Evolutionary conservation across 2,113 vertebrate genomes (phyloP).

Genomic region (Buteo buteo): DNA sequence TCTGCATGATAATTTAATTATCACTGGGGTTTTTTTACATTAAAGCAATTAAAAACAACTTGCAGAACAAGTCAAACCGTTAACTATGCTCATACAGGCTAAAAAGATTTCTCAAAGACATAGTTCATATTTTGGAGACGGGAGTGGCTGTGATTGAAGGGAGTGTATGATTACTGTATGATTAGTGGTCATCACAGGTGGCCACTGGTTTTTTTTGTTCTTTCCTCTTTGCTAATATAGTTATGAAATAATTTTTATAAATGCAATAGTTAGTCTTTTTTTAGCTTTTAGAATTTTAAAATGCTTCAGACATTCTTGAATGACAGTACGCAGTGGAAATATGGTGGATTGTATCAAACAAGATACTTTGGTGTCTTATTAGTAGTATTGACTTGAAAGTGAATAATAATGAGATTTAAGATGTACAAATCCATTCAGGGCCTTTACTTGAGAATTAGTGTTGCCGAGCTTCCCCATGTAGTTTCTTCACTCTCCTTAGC

Average conservation of each 20-base stretch:
- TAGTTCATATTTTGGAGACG: neutral
- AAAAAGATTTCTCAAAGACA: neutral
- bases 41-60: conserved; percentile 54
- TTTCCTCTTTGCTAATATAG: neutral
- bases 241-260: neutral
- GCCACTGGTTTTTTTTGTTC: neutral
- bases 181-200: neutral
- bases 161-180: neutral
- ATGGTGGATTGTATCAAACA: neutral
- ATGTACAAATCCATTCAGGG: neutral
- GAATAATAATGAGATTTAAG: neutral
- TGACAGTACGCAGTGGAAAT: neutral
- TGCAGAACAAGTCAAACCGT: conserved; percentile 47
- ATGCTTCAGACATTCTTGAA: neutral
- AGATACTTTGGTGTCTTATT: neutral
- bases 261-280: neutral
- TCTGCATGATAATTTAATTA: conserved; percentile 58
- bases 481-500: neutral
- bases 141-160: neutral
- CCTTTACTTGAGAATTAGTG: neutral
- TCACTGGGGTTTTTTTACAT: conserved; percentile 7
- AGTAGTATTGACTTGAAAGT: neutral
- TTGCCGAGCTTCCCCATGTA: neutral
- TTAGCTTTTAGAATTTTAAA: neutral
- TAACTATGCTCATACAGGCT: conserved; percentile 10